phyloP scores from a whole-genome alignment of 2,888 invertebrate species.

The Drosophila imparisetae region DNA sequence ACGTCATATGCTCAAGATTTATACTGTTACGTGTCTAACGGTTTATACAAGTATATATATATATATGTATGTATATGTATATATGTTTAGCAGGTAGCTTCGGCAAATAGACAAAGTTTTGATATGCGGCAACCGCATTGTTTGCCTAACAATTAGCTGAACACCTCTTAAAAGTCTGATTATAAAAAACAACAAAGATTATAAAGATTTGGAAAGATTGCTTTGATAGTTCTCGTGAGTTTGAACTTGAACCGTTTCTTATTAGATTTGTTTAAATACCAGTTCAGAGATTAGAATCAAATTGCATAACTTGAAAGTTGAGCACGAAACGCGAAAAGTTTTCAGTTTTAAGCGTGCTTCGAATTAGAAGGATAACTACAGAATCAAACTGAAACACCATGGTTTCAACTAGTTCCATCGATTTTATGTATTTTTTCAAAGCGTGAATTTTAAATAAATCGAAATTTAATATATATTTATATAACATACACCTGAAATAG shows the following conservation, averaged over 20 bases:
- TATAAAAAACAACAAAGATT: constrained; percentile 2
- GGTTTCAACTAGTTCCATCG: background rate
- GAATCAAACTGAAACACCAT: background rate
- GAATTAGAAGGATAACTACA: background rate
- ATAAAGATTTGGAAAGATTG: constrained; percentile 3
- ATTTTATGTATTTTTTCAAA: background rate
- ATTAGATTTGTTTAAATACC: constrained; percentile 1
- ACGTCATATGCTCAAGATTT: constrained; percentile 59
- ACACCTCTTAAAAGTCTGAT: constrained; percentile 14
- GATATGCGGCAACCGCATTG: constrained; percentile 52
- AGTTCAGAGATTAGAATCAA: background rate
- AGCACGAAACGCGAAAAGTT: background rate
- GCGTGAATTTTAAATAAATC: background rate
- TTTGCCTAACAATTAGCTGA: constrained; percentile 48
- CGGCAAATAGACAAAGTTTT: constrained; percentile 30
- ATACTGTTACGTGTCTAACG: constrained; percentile 31
- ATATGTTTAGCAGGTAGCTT: constrained; percentile 20
- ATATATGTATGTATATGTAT: background rate
- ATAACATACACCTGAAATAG: background rate
- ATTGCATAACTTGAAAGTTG: background rate
- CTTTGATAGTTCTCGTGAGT: background rate
- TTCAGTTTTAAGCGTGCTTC: background rate
- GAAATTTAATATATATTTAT: background rate
- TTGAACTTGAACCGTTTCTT: constrained; percentile 7
- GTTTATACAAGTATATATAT: constrained; percentile 8